Conservation (phyloP, 2,888 invertebrate species). For the Baronia brevicornis region DNA sequence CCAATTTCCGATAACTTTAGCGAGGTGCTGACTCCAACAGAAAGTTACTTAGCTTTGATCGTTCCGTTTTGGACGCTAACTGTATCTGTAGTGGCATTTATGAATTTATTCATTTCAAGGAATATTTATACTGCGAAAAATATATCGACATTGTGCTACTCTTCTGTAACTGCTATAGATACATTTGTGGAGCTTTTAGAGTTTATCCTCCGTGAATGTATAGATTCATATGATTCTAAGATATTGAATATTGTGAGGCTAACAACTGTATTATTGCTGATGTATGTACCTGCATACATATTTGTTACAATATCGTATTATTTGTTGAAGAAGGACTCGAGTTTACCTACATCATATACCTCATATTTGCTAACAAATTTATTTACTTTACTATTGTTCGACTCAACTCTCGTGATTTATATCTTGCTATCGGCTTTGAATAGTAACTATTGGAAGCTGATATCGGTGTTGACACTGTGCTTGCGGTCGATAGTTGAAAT, state of each 20-base stretch:
- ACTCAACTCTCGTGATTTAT: slow-evolving; percentile 1
- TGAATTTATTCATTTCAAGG: not conserved
- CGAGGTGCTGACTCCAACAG: not conserved
- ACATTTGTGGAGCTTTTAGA: not conserved
- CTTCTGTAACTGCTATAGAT: not conserved
- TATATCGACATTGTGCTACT: slow-evolving; percentile 1
- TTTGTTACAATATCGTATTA: not conserved
- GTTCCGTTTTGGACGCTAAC: slow-evolving; percentile 2
- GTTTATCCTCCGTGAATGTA: not conserved
- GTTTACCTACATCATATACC: not conserved
- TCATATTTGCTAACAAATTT: slow-evolving; percentile 1
- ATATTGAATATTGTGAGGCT: not conserved
- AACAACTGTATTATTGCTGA: not conserved
- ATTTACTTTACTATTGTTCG: not conserved
- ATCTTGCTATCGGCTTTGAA: not conserved
- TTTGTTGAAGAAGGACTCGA: not conserved
- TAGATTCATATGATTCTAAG: not conserved
- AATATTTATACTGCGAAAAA: not conserved
- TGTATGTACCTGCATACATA: not conserved
- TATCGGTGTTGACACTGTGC: not conserved
- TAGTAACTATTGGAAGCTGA: not conserved
- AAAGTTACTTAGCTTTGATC: not conserved
- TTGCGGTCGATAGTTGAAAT: slow-evolving; percentile 2
- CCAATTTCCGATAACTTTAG: not conserved
- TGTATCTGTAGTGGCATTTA: slow-evolving; percentile 1